Conservation (phyloP, 2,797 vertebrate genomes). For the Notolepis coatsorum region DNA sequence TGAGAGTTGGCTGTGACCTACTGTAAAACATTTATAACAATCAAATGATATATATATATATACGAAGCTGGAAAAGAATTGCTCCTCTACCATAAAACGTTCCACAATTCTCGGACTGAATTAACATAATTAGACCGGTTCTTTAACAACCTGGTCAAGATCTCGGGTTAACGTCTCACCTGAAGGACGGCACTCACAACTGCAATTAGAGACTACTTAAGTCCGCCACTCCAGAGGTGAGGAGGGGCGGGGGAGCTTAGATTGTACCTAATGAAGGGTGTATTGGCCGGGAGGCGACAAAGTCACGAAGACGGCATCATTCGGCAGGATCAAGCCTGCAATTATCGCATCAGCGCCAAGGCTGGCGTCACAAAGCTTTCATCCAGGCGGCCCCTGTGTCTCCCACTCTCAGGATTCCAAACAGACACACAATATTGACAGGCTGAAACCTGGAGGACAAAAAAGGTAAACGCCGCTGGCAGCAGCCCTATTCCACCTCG, state of each 20-base stretch:
- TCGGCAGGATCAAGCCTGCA: slow-evolving; percentile 50
- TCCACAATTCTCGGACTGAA: no score
- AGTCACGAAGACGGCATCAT: slow-evolving; percentile 39
- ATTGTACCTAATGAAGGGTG: neutral
- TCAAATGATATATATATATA: no score
- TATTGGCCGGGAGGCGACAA: slow-evolving; percentile 10
- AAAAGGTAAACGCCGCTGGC: slow-evolving; percentile 7
- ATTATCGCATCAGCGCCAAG: slow-evolving; percentile 63
- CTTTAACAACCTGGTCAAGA: no score
- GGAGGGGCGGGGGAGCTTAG: slow-evolving; percentile 3
- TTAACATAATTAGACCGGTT: no score
- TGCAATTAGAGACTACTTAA: slow-evolving; percentile 19
- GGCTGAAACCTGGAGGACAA: slow-evolving; percentile 39
- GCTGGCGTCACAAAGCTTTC: slow-evolving; percentile 43
- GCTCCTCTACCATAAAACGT: no score
- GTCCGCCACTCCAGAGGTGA: slow-evolving; percentile 6
- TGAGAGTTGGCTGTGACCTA: no score
- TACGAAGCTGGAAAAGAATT: no score
- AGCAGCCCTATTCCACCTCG: slow-evolving; percentile 29
- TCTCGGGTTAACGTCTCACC: no score
- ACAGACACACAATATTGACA: slow-evolving; percentile 35
- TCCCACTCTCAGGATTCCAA: slow-evolving; percentile 31
- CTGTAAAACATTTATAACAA: no score
- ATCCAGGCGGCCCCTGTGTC: slow-evolving; percentile 22
- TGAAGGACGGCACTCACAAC: no score